Evolutionary conservation across 2,888 invertebrate species (phyloP).

Genomic region (Didymodactylos carnosus): DNA sequence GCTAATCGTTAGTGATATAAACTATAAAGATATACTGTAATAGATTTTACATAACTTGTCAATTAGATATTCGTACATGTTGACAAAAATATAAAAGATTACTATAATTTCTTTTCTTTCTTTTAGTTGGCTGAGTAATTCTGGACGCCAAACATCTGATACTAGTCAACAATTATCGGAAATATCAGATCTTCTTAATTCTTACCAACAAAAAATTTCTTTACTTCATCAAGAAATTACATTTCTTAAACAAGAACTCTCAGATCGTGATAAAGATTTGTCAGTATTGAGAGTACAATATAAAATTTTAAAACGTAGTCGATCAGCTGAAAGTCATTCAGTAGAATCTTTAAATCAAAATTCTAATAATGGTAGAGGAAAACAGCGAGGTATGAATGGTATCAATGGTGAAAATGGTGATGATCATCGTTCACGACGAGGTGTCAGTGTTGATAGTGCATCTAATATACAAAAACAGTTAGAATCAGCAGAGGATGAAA

Average conservation of each 20-base stretch:
- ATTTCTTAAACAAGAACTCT: neutral
- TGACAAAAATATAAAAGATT: too few species aligned
- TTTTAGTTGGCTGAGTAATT: too few species aligned
- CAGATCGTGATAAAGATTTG: slow-evolving; percentile 8
- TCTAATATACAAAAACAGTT: neutral
- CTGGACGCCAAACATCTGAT: neutral
- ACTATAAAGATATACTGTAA: too few species aligned
- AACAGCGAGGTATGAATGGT: neutral
- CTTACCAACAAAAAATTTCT: slow-evolving; percentile 13
- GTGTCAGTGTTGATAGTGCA: neutral
- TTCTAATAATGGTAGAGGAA: too few species aligned
- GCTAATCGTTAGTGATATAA: too few species aligned
- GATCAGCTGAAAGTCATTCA: neutral
- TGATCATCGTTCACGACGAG: neutral
- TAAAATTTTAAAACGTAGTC: slow-evolving; percentile 13
- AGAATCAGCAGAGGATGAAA: slow-evolving; percentile 1
- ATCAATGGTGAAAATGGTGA: neutral
- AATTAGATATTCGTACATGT: too few species aligned
- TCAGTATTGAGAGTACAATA: slow-evolving; percentile 8
- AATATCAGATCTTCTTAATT: slow-evolving; percentile 7
- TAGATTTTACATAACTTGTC: too few species aligned
- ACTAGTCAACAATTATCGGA: slow-evolving; percentile 3
- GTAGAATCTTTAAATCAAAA: too few species aligned
- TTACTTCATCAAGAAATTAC: slow-evolving; percentile 5
- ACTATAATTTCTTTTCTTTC: too few species aligned